These are phyloP conservation scores for Nomada ferruginata DNA, from an alignment of 2,888 invertebrate species.

Conservation along the genomic window DNA sequence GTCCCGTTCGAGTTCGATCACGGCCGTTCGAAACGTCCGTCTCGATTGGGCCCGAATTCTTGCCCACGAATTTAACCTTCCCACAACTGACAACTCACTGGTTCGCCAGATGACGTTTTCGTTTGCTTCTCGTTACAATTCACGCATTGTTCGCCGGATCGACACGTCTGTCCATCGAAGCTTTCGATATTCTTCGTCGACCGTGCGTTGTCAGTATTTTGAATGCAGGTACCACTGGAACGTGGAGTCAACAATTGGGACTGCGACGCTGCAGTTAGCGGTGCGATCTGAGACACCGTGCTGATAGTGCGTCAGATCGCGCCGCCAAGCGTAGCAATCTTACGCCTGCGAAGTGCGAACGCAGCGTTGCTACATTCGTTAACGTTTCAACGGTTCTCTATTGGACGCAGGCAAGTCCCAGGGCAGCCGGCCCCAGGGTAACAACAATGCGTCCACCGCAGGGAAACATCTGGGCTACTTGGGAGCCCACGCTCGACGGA, in stretches of 20 bases:
- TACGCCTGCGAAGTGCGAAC: too few relatives aligned
- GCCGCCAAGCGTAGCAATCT: too few relatives aligned
- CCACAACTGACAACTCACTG: not conserved
- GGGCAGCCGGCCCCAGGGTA: conserved; percentile 78
- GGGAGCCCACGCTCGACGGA: conserved; percentile 87
- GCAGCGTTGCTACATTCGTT: too few relatives aligned
- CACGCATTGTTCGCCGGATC: not conserved
- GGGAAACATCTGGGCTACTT: conserved; percentile 79
- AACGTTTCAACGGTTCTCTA: too few relatives aligned
- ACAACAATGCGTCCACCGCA: conserved; percentile 70
- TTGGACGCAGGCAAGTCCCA: conserved; percentile 78
- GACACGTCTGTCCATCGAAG: too few relatives aligned
- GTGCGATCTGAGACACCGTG: too few relatives aligned
- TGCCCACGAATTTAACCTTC: not conserved
- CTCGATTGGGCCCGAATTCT: not conserved
- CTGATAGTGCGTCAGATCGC: too few relatives aligned
- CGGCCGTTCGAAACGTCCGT: not conserved
- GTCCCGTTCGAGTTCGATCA: conserved; percentile 20
- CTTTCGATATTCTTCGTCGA: too few relatives aligned
- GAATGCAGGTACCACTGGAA: too few relatives aligned
- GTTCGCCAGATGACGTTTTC: not conserved
- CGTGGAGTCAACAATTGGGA: too few relatives aligned
- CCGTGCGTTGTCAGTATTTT: too few relatives aligned
- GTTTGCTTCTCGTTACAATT: not conserved
- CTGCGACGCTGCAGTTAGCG: too few relatives aligned